Evolutionary conservation across 2,797 vertebrate genomes (phyloP).

Genomic region (Pseudomugil tenellus): DNA sequence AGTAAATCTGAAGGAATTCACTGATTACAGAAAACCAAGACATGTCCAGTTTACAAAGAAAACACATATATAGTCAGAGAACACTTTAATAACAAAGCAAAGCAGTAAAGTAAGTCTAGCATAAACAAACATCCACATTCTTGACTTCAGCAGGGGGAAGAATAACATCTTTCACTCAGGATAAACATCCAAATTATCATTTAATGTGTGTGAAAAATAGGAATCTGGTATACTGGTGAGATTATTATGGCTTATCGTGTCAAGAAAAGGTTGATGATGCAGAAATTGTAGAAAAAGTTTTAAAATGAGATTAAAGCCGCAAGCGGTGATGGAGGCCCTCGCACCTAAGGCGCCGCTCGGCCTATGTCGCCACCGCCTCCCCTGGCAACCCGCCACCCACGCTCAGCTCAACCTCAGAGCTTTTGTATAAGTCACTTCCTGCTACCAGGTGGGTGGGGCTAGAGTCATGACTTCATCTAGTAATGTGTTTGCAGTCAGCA

Average conservation of each 20-base stretch:
- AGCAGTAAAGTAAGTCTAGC: constrained; percentile 45
- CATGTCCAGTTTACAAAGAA: constrained; percentile 33
- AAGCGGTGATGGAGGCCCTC: no score
- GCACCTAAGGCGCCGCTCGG: no score
- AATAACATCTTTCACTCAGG: constrained; percentile 49
- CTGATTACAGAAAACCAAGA: constrained; percentile 32
- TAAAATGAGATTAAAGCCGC: no score
- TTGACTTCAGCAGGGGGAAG: constrained; percentile 33
- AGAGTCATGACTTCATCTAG: no score
- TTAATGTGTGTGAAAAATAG: constrained; percentile 42
- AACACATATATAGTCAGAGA: constrained; percentile 34
- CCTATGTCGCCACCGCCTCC: no score
- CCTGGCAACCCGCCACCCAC: no score
- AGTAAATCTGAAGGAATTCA: constrained; percentile 32
- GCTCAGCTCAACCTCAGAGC: no score
- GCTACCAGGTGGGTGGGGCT: no score
- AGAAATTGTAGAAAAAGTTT: no score
- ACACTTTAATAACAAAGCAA: constrained; percentile 29
- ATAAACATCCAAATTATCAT: constrained; percentile 47
- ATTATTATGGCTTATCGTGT: constrained; percentile 14
- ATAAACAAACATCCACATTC: constrained; percentile 64
- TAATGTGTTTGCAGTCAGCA: no score
- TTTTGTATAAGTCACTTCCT: no score
- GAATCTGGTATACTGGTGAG: constrained; percentile 11
- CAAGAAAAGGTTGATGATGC: constrained; percentile 26